Conservation (phyloP, 2,113 vertebrate genomes). For the Amphiprion ocellaris region DNA sequence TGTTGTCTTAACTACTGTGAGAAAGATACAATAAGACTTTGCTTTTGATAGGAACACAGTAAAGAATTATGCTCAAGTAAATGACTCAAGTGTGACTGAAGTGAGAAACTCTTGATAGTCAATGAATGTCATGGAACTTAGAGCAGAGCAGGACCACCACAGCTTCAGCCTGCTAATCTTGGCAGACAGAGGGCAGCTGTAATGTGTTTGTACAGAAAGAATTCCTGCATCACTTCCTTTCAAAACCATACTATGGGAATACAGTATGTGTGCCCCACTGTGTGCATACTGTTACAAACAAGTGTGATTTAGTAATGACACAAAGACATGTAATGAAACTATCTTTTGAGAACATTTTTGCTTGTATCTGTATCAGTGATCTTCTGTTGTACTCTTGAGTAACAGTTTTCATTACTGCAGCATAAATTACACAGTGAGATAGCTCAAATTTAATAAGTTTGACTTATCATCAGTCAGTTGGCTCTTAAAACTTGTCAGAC, state of each 20-base stretch:
- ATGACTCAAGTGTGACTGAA: conserved; percentile 8
- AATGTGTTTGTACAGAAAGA: conserved; percentile 9
- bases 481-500: too few relatives aligned
- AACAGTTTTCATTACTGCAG: too few relatives aligned
- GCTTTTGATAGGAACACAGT: conserved; percentile 12
- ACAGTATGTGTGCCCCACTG: not conserved
- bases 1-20: conserved; percentile 57
- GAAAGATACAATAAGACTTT: conserved; percentile 27
- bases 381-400: too few relatives aligned
- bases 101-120: conserved; percentile 17
- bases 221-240: conserved; percentile 6
- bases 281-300: not conserved
- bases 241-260: conserved; percentile 25
- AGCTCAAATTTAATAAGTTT: too few relatives aligned
- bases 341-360: too few relatives aligned
- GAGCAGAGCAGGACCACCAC: conserved; percentile 1
- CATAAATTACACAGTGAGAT: too few relatives aligned
- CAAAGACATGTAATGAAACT: not conserved
- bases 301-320: not conserved
- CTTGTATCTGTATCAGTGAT: too few relatives aligned
- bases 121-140: not conserved
- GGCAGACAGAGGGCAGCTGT: conserved; percentile 16
- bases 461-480: too few relatives aligned
- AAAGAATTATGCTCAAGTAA: conserved; percentile 14
- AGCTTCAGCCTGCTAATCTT: not conserved